Conservation (phyloP, 2,888 invertebrate genomes). For the Andrena chrysosceles region DNA sequence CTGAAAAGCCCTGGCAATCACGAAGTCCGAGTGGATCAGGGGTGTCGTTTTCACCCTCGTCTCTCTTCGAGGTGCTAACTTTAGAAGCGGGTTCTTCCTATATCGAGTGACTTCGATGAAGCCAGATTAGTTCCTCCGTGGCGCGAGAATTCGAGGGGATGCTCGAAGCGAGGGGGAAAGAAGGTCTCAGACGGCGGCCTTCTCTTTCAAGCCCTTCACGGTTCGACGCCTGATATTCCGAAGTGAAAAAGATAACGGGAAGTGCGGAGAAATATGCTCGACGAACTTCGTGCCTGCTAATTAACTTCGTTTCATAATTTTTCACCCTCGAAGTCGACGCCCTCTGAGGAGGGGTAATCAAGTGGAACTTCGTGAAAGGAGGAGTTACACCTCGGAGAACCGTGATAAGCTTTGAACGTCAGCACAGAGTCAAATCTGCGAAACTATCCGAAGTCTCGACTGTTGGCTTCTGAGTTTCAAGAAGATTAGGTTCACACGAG, state of each 20-base stretch:
- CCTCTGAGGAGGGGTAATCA: neutral
- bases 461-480: neutral
- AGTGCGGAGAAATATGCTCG: neutral
- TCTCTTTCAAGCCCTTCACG: neutral
- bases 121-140: constrained; percentile 68
- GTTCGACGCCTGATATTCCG: neutral
- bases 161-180: constrained; percentile 12
- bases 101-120: constrained; percentile 69
- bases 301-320: constrained; percentile 31
- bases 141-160: constrained; percentile 39
- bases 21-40: constrained; percentile 45
- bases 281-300: constrained; percentile 1
- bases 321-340: neutral
- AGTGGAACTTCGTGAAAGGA: neutral
- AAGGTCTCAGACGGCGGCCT: neutral
- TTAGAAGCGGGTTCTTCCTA: constrained; percentile 41
- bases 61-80: constrained; percentile 60
- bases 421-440: neutral
- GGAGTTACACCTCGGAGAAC: neutral
- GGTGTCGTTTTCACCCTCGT: constrained; percentile 7
- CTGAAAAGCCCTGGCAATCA: constrained; percentile 38
- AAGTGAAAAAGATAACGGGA: constrained; percentile 11
- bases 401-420: neutral
- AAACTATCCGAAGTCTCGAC: neutral
- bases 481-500: too few relatives aligned